Conservation (phyloP, 1,140 invertebrate species). For the Phymastichus coffea region DNA sequence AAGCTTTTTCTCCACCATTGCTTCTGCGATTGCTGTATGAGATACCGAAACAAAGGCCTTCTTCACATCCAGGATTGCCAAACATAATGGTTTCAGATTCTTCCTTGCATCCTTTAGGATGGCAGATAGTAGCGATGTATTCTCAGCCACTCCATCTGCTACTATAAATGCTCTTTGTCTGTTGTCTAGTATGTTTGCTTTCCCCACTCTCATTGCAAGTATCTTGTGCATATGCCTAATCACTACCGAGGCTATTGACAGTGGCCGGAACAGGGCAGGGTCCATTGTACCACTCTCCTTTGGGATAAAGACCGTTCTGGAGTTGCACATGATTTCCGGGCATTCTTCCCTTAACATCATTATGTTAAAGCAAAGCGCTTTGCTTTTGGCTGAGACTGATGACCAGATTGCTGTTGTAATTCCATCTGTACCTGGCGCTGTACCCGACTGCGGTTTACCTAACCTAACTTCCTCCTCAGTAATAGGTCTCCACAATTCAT, state of each 20-base stretch:
- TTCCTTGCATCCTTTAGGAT: slow-evolving; percentile 9
- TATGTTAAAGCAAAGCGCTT: slow-evolving; percentile 8
- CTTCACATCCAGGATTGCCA: slow-evolving; percentile 31
- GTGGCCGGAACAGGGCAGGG: slow-evolving; percentile 37
- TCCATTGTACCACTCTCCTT: slow-evolving; percentile 21
- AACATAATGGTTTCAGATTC: slow-evolving; percentile 16
- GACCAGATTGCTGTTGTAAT: not conserved
- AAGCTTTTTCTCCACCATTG: slow-evolving; percentile 16
- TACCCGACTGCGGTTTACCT: not conserved
- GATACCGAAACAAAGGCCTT: slow-evolving; percentile 50
- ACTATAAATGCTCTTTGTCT: not conserved
- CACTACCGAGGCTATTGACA: slow-evolving; percentile 47
- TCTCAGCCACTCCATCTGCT: slow-evolving; percentile 29
- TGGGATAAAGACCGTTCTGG: slow-evolving; percentile 33
- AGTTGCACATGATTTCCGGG: not conserved
- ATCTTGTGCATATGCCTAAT: slow-evolving; percentile 30
- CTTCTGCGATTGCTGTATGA: slow-evolving; percentile 31
- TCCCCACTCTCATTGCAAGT: not conserved
- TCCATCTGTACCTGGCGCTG: slow-evolving; percentile 21
- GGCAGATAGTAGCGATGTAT: slow-evolving; percentile 20
- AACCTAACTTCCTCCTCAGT: not conserved
- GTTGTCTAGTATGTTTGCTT: not conserved
- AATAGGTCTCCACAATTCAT: slow-evolving; percentile 3
- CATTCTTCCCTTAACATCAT: not conserved
- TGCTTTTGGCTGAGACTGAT: not conserved